phyloP scores from a whole-genome alignment of 1,140 invertebrate species.

The Euwallacea similis region DNA sequence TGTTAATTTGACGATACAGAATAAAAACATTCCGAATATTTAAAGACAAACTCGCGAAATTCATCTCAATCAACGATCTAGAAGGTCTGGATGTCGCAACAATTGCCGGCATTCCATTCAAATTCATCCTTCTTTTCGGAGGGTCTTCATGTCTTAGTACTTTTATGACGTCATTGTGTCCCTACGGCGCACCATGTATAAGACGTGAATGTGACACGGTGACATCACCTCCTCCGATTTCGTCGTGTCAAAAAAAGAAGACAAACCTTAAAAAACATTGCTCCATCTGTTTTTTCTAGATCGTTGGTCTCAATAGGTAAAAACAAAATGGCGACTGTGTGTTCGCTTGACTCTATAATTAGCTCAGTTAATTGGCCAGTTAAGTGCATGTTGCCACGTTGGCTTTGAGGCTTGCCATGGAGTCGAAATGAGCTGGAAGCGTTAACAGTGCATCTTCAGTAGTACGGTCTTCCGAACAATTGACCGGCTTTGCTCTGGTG shows the following conservation, averaged over 20 bases:
- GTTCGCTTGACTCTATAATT: neutral
- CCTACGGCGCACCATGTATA: too few species aligned
- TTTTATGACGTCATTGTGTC: too few species aligned
- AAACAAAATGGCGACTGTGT: neutral
- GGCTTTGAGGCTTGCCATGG: conserved; percentile 45
- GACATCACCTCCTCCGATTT: neutral
- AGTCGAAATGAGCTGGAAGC: conserved; percentile 72
- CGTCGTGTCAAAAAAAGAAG: neutral
- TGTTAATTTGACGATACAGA: too few species aligned
- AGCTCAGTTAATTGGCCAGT: neutral
- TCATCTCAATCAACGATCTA: too few species aligned
- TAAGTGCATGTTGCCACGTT: conserved; percentile 44
- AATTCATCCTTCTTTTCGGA: neutral
- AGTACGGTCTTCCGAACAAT: conserved; percentile 65
- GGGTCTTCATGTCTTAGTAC: too few species aligned
- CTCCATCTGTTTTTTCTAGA: neutral
- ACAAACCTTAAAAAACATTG: neutral
- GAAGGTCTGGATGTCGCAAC: too few species aligned
- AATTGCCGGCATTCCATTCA: neutral
- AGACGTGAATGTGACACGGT: too few species aligned
- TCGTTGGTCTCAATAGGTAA: neutral
- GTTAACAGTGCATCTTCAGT: conserved; percentile 68
- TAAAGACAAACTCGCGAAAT: too few species aligned
- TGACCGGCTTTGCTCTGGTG: conserved; percentile 69
- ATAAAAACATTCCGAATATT: too few species aligned